Evolutionary conservation across 2,113 vertebrate species (phyloP), one percentile per base, ranked within the genome.

Genomic region (Mixornis gularis): DNA sequence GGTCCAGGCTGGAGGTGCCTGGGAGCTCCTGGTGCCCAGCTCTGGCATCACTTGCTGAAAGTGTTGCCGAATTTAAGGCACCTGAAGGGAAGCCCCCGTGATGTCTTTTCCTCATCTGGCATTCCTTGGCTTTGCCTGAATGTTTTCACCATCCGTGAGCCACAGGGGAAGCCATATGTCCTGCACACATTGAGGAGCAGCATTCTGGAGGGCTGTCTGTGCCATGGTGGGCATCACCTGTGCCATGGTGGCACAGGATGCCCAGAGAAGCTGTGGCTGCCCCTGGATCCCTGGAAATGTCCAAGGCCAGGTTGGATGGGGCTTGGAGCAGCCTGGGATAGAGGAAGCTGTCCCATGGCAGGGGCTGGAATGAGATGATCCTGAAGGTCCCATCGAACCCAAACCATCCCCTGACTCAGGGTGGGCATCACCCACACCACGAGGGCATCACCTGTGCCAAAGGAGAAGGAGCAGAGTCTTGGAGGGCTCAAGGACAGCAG

Each of bases 111-210:
- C 53, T 55, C 11, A 2, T 26, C 17, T 3, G 4, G 19, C 43
- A 22, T 30, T 48, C 29, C 52, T 27, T 12, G 26, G 20, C 38
- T 53, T 7, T 0, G 6, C 9, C 14, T 4, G 3, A 22, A n/a
- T 0, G 12, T 7, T 63, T 34, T 14, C 10, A 1, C 44, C 70
- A 1, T 25, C 27, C 5, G 0, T 2, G 38, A 34, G 60, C 2
- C 18, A 1, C 2, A 7, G n/a, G 41, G 15, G 7, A 72, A 41
- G 51, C 26, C 24, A 1, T 6, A 0, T 24, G 65, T 55, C 40
- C 52, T 10, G 29, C 43, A 21, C 1, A 0, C 15, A 36, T 2
- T 6, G 26, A 46, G 53, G 25, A 60, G 46, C 40, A 24, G 78
- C 62, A 4, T 20, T 36, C 40, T 0, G 5, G 22, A 21, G 18